phyloP scores from a whole-genome alignment of 2,113 vertebrate species.

The Eolophus roseicapilla region DNA sequence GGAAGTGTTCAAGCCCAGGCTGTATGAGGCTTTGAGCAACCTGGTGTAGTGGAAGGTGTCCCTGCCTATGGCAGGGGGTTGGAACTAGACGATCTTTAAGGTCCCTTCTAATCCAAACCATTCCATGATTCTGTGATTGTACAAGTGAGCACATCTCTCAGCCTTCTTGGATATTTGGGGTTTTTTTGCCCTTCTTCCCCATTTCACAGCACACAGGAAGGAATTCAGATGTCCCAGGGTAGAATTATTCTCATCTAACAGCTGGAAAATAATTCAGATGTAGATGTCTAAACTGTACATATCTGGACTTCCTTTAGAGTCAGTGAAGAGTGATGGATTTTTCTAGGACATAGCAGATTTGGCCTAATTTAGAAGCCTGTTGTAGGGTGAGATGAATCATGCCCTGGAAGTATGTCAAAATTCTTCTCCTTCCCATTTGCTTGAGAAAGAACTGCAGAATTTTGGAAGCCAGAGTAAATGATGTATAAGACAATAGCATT shows the following conservation, averaged over 20 bases:
- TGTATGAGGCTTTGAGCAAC: neutral
- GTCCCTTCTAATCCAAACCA: neutral
- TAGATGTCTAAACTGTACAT: neutral
- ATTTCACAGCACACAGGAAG: neutral
- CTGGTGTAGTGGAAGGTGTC: neutral
- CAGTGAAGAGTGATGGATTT: neutral
- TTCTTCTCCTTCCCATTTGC: neutral
- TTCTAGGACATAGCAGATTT: neutral
- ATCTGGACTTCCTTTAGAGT: neutral
- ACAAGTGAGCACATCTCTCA: neutral
- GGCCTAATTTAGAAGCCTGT: neutral
- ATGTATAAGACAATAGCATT: neutral
- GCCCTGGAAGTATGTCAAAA: neutral
- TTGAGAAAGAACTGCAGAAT: neutral
- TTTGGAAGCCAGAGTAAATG: neutral
- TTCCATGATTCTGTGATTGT: neutral
- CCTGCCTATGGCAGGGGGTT: neutral
- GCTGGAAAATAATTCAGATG: neutral
- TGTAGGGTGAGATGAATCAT: neutral
- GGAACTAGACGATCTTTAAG: neutral
- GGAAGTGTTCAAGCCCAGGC: neutral
- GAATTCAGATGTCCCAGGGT: neutral
- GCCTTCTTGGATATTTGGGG: neutral
- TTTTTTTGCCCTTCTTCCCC: neutral
- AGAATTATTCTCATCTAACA: neutral